These are phyloP conservation scores for Emydocephalus ijimae DNA, from an alignment of 2,113 vertebrate genomes.

Conservation along the genomic window DNA sequence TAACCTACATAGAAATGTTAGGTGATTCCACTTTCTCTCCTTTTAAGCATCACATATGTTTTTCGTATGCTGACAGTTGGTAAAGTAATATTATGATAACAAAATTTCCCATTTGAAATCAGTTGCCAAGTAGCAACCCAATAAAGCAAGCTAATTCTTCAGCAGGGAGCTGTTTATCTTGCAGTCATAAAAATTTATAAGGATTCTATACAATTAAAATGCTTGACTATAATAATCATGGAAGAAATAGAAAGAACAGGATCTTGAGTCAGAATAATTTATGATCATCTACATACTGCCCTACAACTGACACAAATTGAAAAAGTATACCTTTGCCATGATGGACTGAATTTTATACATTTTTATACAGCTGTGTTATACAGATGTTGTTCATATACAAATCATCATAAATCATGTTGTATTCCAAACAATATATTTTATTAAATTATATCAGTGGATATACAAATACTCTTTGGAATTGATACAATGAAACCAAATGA, in stretches of 20 bases:
- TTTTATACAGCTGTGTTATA: neutral
- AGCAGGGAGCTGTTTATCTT: neutral
- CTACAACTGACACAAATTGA: neutral
- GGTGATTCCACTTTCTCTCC: neutral
- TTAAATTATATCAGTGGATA: neutral
- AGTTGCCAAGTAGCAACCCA: neutral
- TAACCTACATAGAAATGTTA: neutral
- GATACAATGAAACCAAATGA: neutral
- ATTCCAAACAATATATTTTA: neutral
- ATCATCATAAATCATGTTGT: neutral
- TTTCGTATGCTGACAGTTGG: neutral
- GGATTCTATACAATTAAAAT: neutral
- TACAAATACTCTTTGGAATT: neutral
- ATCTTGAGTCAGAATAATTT: neutral
- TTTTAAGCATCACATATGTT: neutral
- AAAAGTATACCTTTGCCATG: neutral
- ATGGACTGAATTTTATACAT: neutral
- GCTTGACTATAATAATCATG: neutral
- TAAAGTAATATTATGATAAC: neutral
- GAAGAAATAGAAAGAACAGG: neutral
- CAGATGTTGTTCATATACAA: neutral
- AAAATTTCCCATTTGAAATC: neutral
- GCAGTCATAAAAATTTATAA: neutral
- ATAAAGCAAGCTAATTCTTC: neutral
- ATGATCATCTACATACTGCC: neutral